Percentiles rank a stretch among this genome's conserved stretches.
These are phyloP conservation scores for Petrocephalus microphthalmus DNA, from an alignment of 2,113 vertebrate species.

Conservation along the genomic window DNA sequence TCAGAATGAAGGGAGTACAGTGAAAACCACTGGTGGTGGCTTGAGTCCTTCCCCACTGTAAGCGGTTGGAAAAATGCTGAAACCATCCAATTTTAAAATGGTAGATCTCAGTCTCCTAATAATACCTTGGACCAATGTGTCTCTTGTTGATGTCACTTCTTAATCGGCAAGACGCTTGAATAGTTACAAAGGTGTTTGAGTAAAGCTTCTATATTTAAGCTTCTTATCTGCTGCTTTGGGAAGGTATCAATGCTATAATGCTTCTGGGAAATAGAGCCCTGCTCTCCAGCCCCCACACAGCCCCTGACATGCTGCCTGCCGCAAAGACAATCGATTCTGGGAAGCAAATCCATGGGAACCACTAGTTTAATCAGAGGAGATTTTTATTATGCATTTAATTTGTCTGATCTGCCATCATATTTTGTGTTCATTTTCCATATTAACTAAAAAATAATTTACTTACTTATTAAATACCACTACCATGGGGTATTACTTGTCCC, in stretches of 20 bases:
- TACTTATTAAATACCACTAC: neutral
- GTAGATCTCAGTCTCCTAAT: neutral
- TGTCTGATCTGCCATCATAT: neutral
- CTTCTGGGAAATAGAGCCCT: neutral
- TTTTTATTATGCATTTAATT: neutral
- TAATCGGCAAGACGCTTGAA: neutral
- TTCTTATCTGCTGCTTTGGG: neutral
- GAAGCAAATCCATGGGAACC: neutral
- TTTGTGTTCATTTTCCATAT: neutral
- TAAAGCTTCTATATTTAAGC: neutral
- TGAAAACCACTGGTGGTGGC: neutral
- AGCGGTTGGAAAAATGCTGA: neutral
- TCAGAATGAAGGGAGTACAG: neutral
- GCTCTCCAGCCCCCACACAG: neutral
- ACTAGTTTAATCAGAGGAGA: neutral
- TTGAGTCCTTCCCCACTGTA: neutral
- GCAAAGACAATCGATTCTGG: neutral
- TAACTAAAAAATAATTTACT: neutral
- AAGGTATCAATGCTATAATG: neutral
- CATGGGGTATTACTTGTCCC: neutral
- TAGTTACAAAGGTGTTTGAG: neutral
- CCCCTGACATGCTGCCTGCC: neutral
- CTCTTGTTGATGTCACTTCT: neutral
- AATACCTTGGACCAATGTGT: neutral
- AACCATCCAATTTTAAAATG: neutral